Evolutionary conservation across 2,888 invertebrate genomes (phyloP).

Genomic region (Brachyptera putata): DNA sequence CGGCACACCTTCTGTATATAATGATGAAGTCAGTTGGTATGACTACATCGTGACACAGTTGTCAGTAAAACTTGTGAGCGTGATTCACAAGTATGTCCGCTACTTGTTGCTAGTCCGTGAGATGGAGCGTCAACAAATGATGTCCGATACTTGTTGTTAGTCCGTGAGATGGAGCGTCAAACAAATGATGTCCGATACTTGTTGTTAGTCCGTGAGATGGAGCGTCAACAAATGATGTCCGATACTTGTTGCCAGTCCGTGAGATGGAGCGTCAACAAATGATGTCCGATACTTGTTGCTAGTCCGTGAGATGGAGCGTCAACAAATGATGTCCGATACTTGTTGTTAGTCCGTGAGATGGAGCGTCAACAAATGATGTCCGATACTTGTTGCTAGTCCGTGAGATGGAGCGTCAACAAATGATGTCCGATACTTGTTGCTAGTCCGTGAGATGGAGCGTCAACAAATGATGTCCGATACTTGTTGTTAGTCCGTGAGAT

Average conservation of each 20-base stretch:
- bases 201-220: constrained; percentile 57
- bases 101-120: constrained; percentile 55
- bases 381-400: constrained; percentile 50
- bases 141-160: no score
- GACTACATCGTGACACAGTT: no score
- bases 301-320: constrained; percentile 68
- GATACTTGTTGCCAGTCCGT: constrained; percentile 50
- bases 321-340: no score
- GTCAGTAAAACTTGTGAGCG: no score
- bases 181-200: no score
- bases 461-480: no score
- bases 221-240: constrained; percentile 67
- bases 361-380: constrained; percentile 68
- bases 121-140: constrained; percentile 65
- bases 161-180: constrained; percentile 71
- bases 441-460: constrained; percentile 66
- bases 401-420: constrained; percentile 66
- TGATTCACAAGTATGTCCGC: no score
- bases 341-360: constrained; percentile 56
- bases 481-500: constrained; percentile 56
- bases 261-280: constrained; percentile 68
- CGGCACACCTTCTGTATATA: no score
- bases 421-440: no score
- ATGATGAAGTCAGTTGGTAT: no score
- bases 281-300: no score